A percentile compares a stretch with the other conserved stretches of the same genome.
Conservation (phyloP, 2,797 vertebrate genomes). For the Eidolon dupreanum region DNA sequence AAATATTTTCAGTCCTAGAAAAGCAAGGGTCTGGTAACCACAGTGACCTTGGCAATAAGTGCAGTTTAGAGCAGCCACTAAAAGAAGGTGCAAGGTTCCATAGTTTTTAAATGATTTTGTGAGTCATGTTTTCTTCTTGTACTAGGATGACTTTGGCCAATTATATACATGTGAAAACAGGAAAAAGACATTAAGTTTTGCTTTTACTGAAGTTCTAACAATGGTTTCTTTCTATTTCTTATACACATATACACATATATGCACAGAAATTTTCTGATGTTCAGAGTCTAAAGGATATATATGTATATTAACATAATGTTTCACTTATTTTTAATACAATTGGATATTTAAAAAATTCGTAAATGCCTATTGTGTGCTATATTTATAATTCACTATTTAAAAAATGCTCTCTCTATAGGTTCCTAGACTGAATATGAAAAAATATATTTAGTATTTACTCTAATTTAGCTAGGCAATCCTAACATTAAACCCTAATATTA, state of each 20-base stretch:
- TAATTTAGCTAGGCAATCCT: background rate
- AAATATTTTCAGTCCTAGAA: conserved; percentile 68
- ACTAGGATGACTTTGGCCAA: conserved; percentile 5
- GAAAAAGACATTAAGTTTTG: background rate
- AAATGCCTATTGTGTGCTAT: background rate
- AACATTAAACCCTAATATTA: background rate
- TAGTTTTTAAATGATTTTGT: conserved; percentile 34
- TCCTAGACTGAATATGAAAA: background rate
- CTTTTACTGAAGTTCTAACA: background rate
- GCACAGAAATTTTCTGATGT: background rate
- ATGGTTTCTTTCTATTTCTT: background rate
- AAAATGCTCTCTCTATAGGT: background rate
- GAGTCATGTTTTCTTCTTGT: background rate
- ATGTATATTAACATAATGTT: background rate
- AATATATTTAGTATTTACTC: background rate
- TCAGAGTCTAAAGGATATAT: background rate
- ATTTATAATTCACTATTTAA: background rate
- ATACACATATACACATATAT: background rate
- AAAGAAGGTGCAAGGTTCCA: background rate
- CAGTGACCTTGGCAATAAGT: conserved; percentile 51
- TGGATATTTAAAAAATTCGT: conserved; percentile 5
- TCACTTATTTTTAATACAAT: background rate
- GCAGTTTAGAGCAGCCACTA: background rate
- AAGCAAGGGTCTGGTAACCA: conserved; percentile 54
- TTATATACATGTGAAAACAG: background rate